Conservation (phyloP, 2,797 vertebrate genomes). For the Takifugu ocellatus region DNA sequence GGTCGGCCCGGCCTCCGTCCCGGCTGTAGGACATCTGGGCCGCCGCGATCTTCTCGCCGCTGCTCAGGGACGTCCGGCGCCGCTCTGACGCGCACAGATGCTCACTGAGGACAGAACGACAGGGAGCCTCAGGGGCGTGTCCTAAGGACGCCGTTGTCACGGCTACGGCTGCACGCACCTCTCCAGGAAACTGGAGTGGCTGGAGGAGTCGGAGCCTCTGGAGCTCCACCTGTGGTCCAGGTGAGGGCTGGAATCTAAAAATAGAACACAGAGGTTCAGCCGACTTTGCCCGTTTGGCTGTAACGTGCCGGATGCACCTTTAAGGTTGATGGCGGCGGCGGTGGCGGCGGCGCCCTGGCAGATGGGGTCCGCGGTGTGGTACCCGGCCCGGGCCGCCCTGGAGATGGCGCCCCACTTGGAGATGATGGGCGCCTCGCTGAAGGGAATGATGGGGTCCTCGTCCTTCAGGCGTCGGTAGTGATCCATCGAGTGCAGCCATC, state of each 20-base stretch:
- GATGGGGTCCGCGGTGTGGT: slow-evolving; percentile 91
- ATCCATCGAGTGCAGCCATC: slow-evolving; percentile 85
- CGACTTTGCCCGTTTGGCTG: neutral
- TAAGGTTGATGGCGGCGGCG: slow-evolving; percentile 91
- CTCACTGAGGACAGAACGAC: slow-evolving; percentile 74
- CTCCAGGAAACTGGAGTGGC: slow-evolving; percentile 84
- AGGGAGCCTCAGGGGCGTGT: neutral
- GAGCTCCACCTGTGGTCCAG: slow-evolving; percentile 89
- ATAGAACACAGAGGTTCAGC: neutral
- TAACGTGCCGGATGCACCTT: slow-evolving; percentile 71
- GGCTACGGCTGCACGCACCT: slow-evolving; percentile 65
- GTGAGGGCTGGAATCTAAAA: slow-evolving; percentile 83
- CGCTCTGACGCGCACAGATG: slow-evolving; percentile 81
- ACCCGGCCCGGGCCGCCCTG: slow-evolving; percentile 89
- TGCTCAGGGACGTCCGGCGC: slow-evolving; percentile 81
- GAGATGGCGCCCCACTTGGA: slow-evolving; percentile 99
- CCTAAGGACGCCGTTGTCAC: neutral
- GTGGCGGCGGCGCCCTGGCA: slow-evolving; percentile 88
- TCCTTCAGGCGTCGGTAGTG: slow-evolving; percentile 88
- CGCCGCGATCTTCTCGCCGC: slow-evolving; percentile 78
- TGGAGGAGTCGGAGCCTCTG: slow-evolving; percentile 84
- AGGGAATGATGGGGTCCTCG: slow-evolving; percentile 97
- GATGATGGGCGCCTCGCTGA: slow-evolving; percentile 94
- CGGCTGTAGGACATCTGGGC: slow-evolving; percentile 60
- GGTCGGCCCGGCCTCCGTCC: slow-evolving; percentile 52